Base-by-base conservation (phyloP, 1,140 invertebrate genomes). In the Sinella curviseta region DNA sequence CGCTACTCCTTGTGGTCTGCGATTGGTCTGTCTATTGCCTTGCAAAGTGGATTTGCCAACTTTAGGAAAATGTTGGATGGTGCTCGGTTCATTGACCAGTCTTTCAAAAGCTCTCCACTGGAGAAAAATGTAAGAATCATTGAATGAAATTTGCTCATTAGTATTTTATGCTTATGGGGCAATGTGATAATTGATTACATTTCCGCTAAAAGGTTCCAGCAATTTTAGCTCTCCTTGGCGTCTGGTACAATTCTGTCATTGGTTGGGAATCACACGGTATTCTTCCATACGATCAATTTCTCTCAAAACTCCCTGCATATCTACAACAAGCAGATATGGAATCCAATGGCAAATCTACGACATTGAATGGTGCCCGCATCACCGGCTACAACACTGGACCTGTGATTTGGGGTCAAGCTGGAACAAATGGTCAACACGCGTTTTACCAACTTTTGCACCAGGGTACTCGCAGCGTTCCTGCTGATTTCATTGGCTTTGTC, bases 271-370 rank as follows among this genome's bases (percentile, higher is more conserved):
- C 97, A 0, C 95, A 99, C 85, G 95, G 96, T 8, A 89, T 99
- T 0, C 88, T 99, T 55, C 98, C 98, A 0, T 99, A 99, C 88
- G 98, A 99, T 87, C 94, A 99, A 88, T 99, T 99, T 87, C 87
- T 99, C 82, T 98, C 99, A 86, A 92, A 97, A 85, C 99, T 99
- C 89, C 95, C 98, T 54, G 97, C 98, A 16, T 99, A 99, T 88
- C 99, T 99, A 88, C 98, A 99, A 89, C 98, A 99, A 90, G 98
- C 97, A 16, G 98, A 99, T 86, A 99, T 99, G 98, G 98, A 99
- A 88, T 98, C 96, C 80, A 99, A 99, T 89, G 98, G 98, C 84
- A 99, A 99, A 89, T 97, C 93, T 85, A 93, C 94, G 16, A 81
- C 80, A 17, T 36, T 79, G 70, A 20, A 31, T 60, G 79, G 81